Base-by-base conservation (phyloP, 1,140 invertebrate species). In the Zaprionus inermis region DNA sequence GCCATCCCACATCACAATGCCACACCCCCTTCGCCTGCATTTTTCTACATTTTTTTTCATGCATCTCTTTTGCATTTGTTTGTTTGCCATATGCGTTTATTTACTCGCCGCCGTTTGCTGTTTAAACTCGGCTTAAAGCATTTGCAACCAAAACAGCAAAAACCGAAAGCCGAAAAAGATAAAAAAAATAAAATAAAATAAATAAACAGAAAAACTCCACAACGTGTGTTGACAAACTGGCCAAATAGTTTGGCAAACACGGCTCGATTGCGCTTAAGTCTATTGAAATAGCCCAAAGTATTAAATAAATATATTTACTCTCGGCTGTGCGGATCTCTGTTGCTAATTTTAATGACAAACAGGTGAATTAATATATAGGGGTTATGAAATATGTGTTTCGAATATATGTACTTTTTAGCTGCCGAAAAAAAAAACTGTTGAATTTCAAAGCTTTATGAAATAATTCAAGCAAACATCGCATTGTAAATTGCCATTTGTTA, bases 61-160 rank as follows among this genome's bases (percentile, higher is more conserved):
- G 6, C 24, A 20, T 11, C 18, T 52, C 2, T 70, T 56, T 20
- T 7, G 12, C 56, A n/a, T 71, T 64, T 71, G 44, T 61, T 52
- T 34, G 54, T 54, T 54, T 36, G 14, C 24, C 68, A 67, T 41
- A 59, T 58, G 55, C 55, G 30, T 73, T 74, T 74, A 74, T 74
- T 74, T 69, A 69, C 65, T 74, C 54, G 24, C 24, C 54, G 32
- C 24, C 51, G 24, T 51, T 66, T 32, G 34, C 38, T 72, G 49
- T 58, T 74, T 63, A 56, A 69, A 65, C 55, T 68, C 36, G 56
- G 24, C 52, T 73, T 68, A 69, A 77, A 73, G 59, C 61, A 44
- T 44, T 44, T 16, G n/a, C 38, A 9, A 44, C n/a, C 38, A 44
- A 44, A 44, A 44, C 38, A 44, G n/a, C 24, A 16, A 41, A 44